Conservation (phyloP, 2,113 vertebrate genomes). For the Nothobranchius kuhntae region DNA sequence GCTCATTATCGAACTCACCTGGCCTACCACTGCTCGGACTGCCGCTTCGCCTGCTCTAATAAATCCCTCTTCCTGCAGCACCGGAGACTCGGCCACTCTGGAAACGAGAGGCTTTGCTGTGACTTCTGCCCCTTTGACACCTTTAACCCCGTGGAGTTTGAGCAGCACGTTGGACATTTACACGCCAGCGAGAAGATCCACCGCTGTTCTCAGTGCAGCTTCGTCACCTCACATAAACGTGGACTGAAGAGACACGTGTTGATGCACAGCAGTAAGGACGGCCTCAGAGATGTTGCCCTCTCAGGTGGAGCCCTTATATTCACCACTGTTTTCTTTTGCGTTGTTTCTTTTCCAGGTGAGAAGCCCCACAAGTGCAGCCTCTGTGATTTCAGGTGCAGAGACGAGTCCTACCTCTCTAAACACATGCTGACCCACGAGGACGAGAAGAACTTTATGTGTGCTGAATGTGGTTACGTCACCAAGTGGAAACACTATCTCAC, state of each 20-base stretch:
- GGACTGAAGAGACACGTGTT: slow-evolving; percentile 92
- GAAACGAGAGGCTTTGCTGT: slow-evolving; percentile 83
- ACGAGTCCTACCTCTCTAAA: slow-evolving; percentile 95
- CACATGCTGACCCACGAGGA: slow-evolving; percentile 95
- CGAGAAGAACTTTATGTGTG: slow-evolving; percentile 96
- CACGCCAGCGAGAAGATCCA: slow-evolving; percentile 96
- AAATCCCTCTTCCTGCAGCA: slow-evolving; percentile 90
- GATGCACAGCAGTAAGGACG: slow-evolving; percentile 87
- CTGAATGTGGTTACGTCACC: slow-evolving; percentile 95
- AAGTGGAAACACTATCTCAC: slow-evolving; percentile 98
- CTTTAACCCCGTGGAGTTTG: slow-evolving; percentile 92
- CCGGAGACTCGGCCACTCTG: slow-evolving; percentile 89
- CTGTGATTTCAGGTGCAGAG: slow-evolving; percentile 93
- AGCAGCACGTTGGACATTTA: slow-evolving; percentile 88
- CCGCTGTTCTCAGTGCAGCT: slow-evolving; percentile 88
- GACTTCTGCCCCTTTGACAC: slow-evolving; percentile 89
- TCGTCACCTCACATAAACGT: slow-evolving; percentile 90
- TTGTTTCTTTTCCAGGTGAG: slow-evolving; percentile 79
- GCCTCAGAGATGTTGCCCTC: not conserved
- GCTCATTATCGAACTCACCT: slow-evolving; percentile 89
- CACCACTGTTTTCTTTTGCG: not conserved
- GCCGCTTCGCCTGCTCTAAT: slow-evolving; percentile 94
- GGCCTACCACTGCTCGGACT: slow-evolving; percentile 93
- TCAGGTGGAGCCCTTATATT: too few species aligned
- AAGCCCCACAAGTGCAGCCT: slow-evolving; percentile 94